Percentiles rank a stretch among this genome's conserved stretches.
phyloP scores from a whole-genome alignment of 2,113 vertebrate species.

The Xenus cinereus region DNA sequence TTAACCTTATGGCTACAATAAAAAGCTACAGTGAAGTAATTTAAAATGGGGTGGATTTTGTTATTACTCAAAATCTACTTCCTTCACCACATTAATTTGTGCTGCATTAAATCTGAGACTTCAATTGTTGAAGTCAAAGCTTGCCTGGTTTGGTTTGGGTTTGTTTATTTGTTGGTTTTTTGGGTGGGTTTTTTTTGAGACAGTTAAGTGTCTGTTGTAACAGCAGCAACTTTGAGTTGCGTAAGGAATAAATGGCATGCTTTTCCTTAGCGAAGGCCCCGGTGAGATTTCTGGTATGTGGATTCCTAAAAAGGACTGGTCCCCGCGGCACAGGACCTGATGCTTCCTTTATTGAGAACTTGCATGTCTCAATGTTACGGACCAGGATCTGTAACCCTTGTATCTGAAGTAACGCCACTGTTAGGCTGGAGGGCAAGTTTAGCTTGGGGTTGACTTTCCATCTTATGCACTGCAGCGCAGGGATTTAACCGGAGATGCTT shows the following conservation, averaged over 20 bases:
- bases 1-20: background rate
- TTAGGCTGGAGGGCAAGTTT: background rate
- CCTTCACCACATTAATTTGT: background rate
- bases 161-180: background rate
- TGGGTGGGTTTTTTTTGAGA: background rate
- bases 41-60: background rate
- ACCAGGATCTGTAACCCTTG: background rate
- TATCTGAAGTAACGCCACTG: background rate
- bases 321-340: background rate
- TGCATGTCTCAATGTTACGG: rapidly evolving
- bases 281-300: background rate
- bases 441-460: background rate
- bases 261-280: background rate
- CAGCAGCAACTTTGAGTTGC: background rate
- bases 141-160: background rate
- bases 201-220: background rate
- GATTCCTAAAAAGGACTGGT: background rate
- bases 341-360: background rate
- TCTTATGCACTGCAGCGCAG: background rate
- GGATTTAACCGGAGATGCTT: background rate
- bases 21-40: background rate
- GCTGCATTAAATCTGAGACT: background rate
- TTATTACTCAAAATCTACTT: background rate
- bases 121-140: background rate
- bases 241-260: background rate